Evolutionary conservation across 2,888 invertebrate species (phyloP).

Genomic region (Metopia argyrocephala): DNA sequence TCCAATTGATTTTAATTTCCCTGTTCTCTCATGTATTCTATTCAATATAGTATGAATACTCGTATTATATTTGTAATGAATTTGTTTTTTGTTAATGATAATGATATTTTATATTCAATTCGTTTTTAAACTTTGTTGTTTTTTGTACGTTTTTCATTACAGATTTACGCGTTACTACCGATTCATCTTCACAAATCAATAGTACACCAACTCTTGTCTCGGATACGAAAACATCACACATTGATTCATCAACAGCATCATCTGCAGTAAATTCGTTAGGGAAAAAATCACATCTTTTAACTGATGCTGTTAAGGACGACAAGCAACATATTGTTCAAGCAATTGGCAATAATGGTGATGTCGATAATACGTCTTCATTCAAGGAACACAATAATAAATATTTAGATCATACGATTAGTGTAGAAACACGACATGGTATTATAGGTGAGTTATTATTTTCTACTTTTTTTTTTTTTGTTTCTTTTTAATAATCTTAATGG

Average conservation of each 20-base stretch:
- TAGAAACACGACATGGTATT: slow-evolving; percentile 74
- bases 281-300: slow-evolving; percentile 64
- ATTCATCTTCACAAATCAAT: slow-evolving; percentile 64
- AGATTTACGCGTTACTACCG: slow-evolving; percentile 76
- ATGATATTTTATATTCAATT: background rate
- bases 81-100: background rate
- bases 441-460: slow-evolving; percentile 69
- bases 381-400: slow-evolving; percentile 65
- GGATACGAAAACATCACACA: slow-evolving; percentile 32
- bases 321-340: slow-evolving; percentile 47
- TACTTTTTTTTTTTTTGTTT: too few relatives aligned
- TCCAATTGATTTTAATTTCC: slow-evolving; percentile 33
- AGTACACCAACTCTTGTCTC: slow-evolving; percentile 42
- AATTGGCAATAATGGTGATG: slow-evolving; percentile 41
- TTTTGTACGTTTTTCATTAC: slow-evolving; percentile 14
- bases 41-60: background rate
- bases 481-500: too few relatives aligned
- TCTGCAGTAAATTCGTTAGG: slow-evolving; percentile 53
- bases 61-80: background rate
- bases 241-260: slow-evolving; percentile 61
- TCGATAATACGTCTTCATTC: slow-evolving; percentile 48
- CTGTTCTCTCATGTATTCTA: background rate
- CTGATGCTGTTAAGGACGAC: slow-evolving; percentile 57
- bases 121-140: slow-evolving; percentile 18
- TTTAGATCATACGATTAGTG: slow-evolving; percentile 73